These are phyloP conservation scores for Leptura quadrifasciata DNA, from an alignment of 2,888 invertebrate genomes.

Conservation along the genomic window DNA sequence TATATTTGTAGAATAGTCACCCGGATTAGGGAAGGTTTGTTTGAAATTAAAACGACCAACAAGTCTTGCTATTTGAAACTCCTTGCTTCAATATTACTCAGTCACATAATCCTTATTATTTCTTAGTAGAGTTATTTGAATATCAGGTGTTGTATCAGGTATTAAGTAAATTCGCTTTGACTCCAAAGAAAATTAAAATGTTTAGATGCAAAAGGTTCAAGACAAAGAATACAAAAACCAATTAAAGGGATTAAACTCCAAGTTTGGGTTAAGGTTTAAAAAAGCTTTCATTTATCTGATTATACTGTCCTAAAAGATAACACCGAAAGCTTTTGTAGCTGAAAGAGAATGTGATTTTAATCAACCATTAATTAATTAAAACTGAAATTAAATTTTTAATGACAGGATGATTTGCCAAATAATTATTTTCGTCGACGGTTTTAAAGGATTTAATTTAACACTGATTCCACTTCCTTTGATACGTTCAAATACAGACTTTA, in stretches of 20 bases:
- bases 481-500: neutral
- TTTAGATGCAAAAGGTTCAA: slow-evolving; percentile 26
- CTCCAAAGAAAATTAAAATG: slow-evolving; percentile 33
- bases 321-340: slow-evolving; percentile 49
- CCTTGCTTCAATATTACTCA: too few species aligned
- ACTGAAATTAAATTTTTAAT: slow-evolving; percentile 47
- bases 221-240: slow-evolving; percentile 54
- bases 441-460: slow-evolving; percentile 19
- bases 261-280: slow-evolving; percentile 54
- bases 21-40: too few species aligned
- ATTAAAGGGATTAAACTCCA: slow-evolving; percentile 61
- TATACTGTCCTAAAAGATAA: slow-evolving; percentile 55
- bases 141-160: too few species aligned
- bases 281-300: slow-evolving; percentile 59
- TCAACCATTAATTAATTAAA: slow-evolving; percentile 48
- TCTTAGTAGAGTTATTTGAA: neutral
- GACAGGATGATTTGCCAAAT: slow-evolving; percentile 47
- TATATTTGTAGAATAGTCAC: too few species aligned
- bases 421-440: slow-evolving; percentile 40
- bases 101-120: too few species aligned
- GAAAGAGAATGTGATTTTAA: slow-evolving; percentile 47
- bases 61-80: too few species aligned
- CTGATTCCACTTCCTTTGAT: slow-evolving; percentile 10
- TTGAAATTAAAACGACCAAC: too few species aligned
- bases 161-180: neutral